Evolutionary conservation across 2,888 invertebrate species (phyloP), one percentile per base, ranked within the genome.

Genomic region (Thereva nobilitata): DNA sequence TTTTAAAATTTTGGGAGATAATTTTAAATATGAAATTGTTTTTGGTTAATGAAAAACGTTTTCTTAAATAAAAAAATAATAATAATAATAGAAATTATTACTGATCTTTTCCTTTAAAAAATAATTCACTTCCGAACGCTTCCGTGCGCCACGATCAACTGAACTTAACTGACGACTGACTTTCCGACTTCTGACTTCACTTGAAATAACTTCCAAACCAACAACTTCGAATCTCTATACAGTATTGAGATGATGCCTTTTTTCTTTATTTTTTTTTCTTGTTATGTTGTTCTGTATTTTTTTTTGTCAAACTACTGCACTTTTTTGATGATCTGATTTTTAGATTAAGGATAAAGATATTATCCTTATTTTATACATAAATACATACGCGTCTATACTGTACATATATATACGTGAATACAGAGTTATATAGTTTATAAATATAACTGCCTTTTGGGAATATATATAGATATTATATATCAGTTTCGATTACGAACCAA

Each of bases 71-170:
- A 37, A 47, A 10, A 49, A 47, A 37, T n/a, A 49, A n/a, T 35
- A n/a, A 45, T 45, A 45, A 59, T 10, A 10, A n/a, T 59, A 59
- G 37, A 37, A 47, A 38, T 34, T n/a, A 59, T 38, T 38, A 47
- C 8, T 38, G 35, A 38, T 40, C 40, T 42, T 10, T 37, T 59
- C 5, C n/a, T 37, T 34, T 37, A 35, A 47, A 9, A 12, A 37
- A 34, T 53, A 66, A 55, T 78, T 75, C 80, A 80, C 80, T 80
- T 80, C 80, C 79, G 80, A 80, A 80, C 80, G 80, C 80, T 80
- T 80, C 80, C 79, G 80, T 80, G 79, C 80, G 77, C 80, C 76
- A 80, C 78, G 79, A 79, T 78, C 79, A 79, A 80, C 80, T 80
- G 79, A 79, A 79, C 79, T 76, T 23, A 77, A 78, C 64, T 64